These are phyloP conservation scores for Byasa hedistus DNA, from an alignment of 2,888 invertebrate genomes.

Conservation along the genomic window DNA sequence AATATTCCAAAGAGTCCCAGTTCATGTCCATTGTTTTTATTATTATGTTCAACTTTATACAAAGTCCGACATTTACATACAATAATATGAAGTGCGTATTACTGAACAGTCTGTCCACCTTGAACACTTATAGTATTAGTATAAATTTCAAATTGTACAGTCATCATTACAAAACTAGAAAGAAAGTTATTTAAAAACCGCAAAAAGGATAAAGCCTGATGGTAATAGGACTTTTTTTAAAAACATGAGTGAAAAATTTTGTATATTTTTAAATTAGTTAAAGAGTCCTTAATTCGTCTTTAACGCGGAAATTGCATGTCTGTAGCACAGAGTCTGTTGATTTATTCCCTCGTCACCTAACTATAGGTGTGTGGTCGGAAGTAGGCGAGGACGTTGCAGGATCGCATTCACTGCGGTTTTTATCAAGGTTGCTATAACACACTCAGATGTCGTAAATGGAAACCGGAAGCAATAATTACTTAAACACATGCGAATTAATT, in stretches of 20 bases:
- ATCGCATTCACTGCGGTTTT: slow-evolving; percentile 41
- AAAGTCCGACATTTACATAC: no score
- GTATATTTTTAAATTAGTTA: background rate
- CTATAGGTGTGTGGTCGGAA: slow-evolving; percentile 41
- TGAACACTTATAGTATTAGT: no score
- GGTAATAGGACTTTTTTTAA: no score
- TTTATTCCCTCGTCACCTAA: slow-evolving; percentile 13
- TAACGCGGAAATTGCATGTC: slow-evolving; percentile 14
- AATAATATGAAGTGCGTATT: no score
- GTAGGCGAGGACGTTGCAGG: slow-evolving; percentile 45
- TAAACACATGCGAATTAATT: background rate
- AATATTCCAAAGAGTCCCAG: no score
- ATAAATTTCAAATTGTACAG: background rate
- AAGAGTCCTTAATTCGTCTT: background rate
- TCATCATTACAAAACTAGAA: background rate
- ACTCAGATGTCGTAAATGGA: slow-evolving; percentile 19
- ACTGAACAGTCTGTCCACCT: no score
- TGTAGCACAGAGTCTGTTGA: slow-evolving; percentile 2
- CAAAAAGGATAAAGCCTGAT: background rate
- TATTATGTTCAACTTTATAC: no score
- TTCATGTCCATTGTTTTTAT: no score
- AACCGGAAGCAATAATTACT: slow-evolving; percentile 25
- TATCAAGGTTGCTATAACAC: slow-evolving; percentile 28
- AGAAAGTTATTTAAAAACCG: background rate
- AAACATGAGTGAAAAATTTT: no score